Percentiles rank a stretch among this genome's conserved stretches.
phyloP scores from a whole-genome alignment of 2,113 vertebrate species.

The Uropsilus gracilis region DNA sequence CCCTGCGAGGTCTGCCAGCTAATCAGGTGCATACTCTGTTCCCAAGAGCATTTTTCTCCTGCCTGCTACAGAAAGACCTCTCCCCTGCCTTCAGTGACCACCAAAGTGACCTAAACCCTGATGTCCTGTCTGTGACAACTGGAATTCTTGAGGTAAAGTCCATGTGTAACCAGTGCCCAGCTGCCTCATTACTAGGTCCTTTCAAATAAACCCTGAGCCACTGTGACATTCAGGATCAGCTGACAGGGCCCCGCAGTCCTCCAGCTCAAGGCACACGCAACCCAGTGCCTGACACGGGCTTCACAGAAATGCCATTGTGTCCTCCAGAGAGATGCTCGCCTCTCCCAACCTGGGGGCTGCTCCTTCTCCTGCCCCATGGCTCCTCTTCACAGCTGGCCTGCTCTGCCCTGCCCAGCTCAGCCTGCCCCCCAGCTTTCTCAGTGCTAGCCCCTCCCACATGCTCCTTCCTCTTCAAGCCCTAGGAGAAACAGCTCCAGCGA shows the following conservation, averaged over 20 bases:
- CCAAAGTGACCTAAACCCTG: not conserved
- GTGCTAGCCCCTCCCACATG: too few species aligned
- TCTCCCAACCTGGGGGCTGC: not conserved
- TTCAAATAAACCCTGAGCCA: not conserved
- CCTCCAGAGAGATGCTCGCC: not conserved
- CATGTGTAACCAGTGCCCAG: not conserved
- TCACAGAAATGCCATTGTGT: not conserved
- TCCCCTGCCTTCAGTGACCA: not conserved
- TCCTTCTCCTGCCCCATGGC: not conserved
- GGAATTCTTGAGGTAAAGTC: not conserved
- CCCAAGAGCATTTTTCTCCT: not conserved
- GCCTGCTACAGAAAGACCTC: not conserved
- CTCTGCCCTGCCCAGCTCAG: too few species aligned
- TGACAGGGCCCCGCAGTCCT: not conserved
- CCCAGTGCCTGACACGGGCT: not conserved
- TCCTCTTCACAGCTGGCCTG: not conserved
- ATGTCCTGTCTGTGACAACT: not conserved
- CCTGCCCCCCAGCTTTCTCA: not conserved
- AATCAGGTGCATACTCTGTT: not conserved
- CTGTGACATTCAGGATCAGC: not conserved
- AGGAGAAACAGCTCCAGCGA: not conserved
- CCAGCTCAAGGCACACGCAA: not conserved
- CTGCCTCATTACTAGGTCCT: not conserved
- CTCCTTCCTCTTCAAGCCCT: not conserved
- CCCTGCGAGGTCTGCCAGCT: not conserved